Evolutionary conservation across 2,888 invertebrate species (phyloP).

Genomic region (Pycnomerus fuliginosus): DNA sequence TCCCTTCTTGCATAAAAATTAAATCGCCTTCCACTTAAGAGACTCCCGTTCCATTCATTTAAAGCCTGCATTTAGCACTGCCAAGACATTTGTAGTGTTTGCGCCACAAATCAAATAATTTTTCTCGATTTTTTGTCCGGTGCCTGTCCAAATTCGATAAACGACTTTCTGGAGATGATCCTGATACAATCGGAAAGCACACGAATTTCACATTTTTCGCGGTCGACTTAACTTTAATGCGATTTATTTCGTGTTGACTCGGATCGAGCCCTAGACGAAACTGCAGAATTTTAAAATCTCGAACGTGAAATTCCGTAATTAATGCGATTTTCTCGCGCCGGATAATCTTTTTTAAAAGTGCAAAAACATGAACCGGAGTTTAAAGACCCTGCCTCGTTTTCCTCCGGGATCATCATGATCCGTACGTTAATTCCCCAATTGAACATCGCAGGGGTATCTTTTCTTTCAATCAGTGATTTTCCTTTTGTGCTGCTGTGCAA

Average conservation of each 20-base stretch:
- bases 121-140: too few species aligned
- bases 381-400: not conserved
- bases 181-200: not conserved
- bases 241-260: not conserved
- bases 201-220: not conserved
- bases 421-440: constrained; percentile 25
- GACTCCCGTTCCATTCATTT: too few species aligned
- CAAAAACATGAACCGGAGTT: constrained; percentile 21
- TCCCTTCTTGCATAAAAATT: not conserved
- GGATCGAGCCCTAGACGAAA: constrained; percentile 1
- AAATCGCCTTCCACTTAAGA: not conserved
- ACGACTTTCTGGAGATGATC: not conserved
- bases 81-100: not conserved
- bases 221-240: not conserved
- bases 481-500: constrained; percentile 17
- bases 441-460: constrained; percentile 20
- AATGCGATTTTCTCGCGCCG: constrained; percentile 8
- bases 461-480: constrained; percentile 25
- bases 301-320: not conserved
- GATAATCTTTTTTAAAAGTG: constrained; percentile 24
- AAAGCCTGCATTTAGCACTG: too few species aligned
- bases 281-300: not conserved
- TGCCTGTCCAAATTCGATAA: too few species aligned
- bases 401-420: constrained; percentile 12
- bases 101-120: too few species aligned